Conservation (phyloP, 2,888 invertebrate genomes). For the Epirrhoe tristata region DNA sequence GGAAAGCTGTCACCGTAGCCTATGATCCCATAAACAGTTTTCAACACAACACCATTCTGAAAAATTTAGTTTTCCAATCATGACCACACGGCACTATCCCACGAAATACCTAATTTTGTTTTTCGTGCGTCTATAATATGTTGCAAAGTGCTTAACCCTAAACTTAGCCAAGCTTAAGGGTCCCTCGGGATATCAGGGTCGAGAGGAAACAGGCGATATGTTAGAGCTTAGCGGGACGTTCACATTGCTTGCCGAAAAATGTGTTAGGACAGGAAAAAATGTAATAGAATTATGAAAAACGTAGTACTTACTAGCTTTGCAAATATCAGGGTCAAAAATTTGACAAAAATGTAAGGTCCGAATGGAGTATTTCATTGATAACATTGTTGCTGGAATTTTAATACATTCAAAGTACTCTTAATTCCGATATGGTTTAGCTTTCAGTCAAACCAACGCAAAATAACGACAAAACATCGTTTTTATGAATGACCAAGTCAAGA, state of each 20-base stretch:
- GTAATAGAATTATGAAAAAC: neutral
- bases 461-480: neutral
- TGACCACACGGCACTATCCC: neutral
- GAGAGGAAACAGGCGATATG: conserved; percentile 31
- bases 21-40: too few relatives aligned
- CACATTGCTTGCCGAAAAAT: conserved; percentile 9
- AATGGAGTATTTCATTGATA: too few relatives aligned
- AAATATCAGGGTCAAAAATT: neutral
- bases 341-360: too few relatives aligned
- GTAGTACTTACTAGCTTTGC: neutral
- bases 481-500: too few relatives aligned
- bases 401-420: neutral
- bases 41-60: too few relatives aligned
- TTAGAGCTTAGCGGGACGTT: conserved; percentile 34
- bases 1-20: too few relatives aligned
- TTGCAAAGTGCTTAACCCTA: conserved; percentile 44
- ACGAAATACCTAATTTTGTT: neutral
- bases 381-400: neutral
- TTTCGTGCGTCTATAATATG: conserved; percentile 7
- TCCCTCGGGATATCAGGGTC: conserved; percentile 48
- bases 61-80: neutral
- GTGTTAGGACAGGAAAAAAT: neutral
- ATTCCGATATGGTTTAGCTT: conserved; percentile 43
- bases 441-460: neutral
- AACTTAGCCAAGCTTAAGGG: conserved; percentile 42